A percentile compares a stretch with the other conserved stretches of the same genome.
These are phyloP conservation scores for Caenorhabditis auriculariae DNA, from an alignment of 2,888 invertebrate genomes.

Conservation along the genomic window DNA sequence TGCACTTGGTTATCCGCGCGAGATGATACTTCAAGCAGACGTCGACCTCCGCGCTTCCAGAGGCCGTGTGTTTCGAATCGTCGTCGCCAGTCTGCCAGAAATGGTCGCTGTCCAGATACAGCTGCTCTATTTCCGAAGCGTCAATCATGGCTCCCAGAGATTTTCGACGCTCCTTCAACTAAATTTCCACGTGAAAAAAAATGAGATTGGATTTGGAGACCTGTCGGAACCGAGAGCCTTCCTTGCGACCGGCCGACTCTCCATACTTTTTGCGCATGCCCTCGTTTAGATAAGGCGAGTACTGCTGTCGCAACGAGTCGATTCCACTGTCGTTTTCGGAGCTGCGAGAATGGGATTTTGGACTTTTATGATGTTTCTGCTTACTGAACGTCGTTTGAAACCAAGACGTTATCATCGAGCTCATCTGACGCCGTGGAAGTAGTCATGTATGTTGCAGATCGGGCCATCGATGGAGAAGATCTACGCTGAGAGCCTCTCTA, in stretches of 20 bases:
- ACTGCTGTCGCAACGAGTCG: constrained; percentile 56
- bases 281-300: constrained; percentile 46
- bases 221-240: constrained; percentile 38
- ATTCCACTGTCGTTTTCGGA: constrained; percentile 61
- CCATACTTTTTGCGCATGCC: constrained; percentile 21
- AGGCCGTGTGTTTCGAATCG: constrained; percentile 30
- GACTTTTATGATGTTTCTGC: constrained; percentile 1
- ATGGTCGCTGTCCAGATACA: constrained; percentile 41
- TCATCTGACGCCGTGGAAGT: constrained; percentile 49
- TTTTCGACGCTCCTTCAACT: constrained; percentile 52
- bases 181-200: too few species aligned
- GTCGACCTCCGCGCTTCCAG: constrained; percentile 52
- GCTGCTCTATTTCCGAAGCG: constrained; percentile 40
- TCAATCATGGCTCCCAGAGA: constrained; percentile 52
- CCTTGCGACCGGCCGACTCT: constrained; percentile 18
- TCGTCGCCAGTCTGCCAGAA: constrained; percentile 30
- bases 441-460: too few species aligned
- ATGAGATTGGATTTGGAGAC: constrained; percentile 3
- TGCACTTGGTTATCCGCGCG: constrained; percentile 28
- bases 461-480: constrained; percentile 5
- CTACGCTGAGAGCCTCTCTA: constrained; percentile 4
- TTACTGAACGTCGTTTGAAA: constrained; percentile 34
- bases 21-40: constrained; percentile 56
- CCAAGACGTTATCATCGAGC: constrained; percentile 52
- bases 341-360: constrained; percentile 17